phyloP scores from a whole-genome alignment of 2,888 invertebrate genomes.

The Fissipunctia ypsillon region DNA sequence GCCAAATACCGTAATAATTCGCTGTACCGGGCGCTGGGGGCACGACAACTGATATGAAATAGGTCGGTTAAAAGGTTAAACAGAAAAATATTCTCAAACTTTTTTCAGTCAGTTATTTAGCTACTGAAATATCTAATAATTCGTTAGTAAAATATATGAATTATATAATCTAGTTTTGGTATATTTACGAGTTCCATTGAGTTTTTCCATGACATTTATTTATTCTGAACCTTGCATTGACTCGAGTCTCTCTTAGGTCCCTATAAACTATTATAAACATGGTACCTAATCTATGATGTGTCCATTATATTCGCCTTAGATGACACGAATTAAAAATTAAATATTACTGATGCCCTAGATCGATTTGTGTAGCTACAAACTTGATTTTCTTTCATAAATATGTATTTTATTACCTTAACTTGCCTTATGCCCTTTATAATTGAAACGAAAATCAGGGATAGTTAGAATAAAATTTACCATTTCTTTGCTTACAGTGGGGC shows the following conservation, averaged over 20 bases:
- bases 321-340: constrained; percentile 36
- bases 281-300: constrained; percentile 49
- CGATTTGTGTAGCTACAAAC: constrained; percentile 32
- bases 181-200: constrained; percentile 38
- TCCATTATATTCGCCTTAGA: constrained; percentile 53
- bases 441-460: constrained; percentile 34
- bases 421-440: constrained; percentile 13
- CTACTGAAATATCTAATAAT: constrained; percentile 13
- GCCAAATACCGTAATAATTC: too few relatives aligned
- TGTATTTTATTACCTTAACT: constrained; percentile 37
- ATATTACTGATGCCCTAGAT: constrained; percentile 18
- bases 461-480: constrained; percentile 25
- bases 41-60: too few relatives aligned
- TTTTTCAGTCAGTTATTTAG: neutral
- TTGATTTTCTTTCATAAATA: constrained; percentile 1
- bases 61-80: too few relatives aligned
- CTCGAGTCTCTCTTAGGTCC: constrained; percentile 49
- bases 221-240: constrained; percentile 35
- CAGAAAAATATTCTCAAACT: constrained; percentile 8
- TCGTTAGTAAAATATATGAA: constrained; percentile 1
- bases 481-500: constrained; percentile 54
- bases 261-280: constrained; percentile 18
- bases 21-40: too few relatives aligned
- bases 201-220: constrained; percentile 65
- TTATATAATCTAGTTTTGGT: constrained; percentile 28